phyloP scores from a whole-genome alignment of 2,888 invertebrate species.

The Bugula neritina region DNA sequence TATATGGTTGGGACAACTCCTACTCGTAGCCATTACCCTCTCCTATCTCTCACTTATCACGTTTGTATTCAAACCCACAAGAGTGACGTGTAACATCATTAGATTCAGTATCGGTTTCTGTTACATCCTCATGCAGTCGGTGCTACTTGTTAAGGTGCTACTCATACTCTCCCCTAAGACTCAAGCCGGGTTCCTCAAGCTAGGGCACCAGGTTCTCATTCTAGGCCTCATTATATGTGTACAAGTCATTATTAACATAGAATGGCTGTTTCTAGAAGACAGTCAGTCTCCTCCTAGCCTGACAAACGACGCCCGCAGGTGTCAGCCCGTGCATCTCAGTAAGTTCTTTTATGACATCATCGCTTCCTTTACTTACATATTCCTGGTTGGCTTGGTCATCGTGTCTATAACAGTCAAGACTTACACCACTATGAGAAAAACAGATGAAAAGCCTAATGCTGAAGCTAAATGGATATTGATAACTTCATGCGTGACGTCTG shows the following conservation, averaged over 20 bases:
- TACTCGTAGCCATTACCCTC: constrained; percentile 10
- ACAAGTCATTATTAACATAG: constrained; percentile 11
- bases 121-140: constrained; percentile 7
- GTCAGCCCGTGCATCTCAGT: background rate
- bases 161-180: constrained; percentile 24
- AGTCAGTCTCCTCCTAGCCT: background rate
- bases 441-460: background rate
- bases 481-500: background rate
- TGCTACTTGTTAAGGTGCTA: constrained; percentile 1
- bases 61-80: constrained; percentile 11
- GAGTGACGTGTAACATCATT: background rate
- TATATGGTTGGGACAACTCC: constrained; percentile 27
- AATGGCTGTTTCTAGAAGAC: constrained; percentile 6
- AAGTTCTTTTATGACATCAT: constrained; percentile 1
- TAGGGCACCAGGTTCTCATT: constrained; percentile 21
- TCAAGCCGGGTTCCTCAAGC: constrained; percentile 2
- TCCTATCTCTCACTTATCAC: background rate
- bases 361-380: constrained; percentile 10
- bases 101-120: constrained; percentile 11
- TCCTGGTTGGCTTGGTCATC: background rate
- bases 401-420: background rate
- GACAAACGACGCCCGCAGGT: background rate
- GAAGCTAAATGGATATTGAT: constrained; percentile 24
- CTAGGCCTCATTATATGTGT: background rate
- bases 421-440: background rate